phyloP scores from a whole-genome alignment of 2,113 vertebrate species.

The Sylvietta virens region DNA sequence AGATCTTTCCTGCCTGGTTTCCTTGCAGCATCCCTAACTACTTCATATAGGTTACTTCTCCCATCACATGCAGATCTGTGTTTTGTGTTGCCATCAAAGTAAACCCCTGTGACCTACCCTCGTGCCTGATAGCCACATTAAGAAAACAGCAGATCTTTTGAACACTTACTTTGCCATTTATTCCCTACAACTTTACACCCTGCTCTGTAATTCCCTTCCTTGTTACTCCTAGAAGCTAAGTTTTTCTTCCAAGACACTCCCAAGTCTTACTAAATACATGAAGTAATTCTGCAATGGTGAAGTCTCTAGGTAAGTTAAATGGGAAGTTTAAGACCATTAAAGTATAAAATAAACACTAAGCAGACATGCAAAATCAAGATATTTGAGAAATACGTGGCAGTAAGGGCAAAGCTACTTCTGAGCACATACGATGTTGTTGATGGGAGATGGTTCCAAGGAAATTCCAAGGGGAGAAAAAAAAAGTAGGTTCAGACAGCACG shows the following conservation, averaged over 20 bases:
- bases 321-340: neutral
- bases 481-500: accelerated
- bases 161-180: neutral
- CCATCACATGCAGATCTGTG: accelerated
- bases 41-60: neutral
- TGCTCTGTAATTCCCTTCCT: neutral
- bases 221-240: neutral
- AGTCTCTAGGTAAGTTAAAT: neutral
- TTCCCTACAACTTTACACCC: neutral
- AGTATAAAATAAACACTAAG: neutral
- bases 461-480: neutral
- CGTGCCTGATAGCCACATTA: neutral
- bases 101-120: neutral
- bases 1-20: neutral
- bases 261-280: neutral
- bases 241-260: neutral
- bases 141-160: neutral
- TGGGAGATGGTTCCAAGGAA: neutral
- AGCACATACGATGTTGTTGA: accelerated
- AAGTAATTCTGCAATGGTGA: neutral
- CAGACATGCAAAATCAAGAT: neutral
- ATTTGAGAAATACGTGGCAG: neutral
- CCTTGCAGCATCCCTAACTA: neutral
- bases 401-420: neutral
- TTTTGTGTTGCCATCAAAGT: neutral